phyloP scores from a whole-genome alignment of 2,888 invertebrate species.

The Drosophila siamana region DNA sequence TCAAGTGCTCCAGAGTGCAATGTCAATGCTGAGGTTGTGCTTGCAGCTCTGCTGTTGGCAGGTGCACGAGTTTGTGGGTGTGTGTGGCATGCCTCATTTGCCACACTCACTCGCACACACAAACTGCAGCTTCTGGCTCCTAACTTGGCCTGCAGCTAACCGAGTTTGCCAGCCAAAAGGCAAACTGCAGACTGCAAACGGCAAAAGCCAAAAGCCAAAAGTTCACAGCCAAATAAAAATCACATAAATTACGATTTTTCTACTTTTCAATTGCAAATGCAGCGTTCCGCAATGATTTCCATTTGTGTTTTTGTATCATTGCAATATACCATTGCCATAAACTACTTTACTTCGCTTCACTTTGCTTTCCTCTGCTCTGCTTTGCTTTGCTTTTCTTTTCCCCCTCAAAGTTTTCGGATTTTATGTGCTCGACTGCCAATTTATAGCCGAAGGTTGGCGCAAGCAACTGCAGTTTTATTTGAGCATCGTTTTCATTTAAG shows the following conservation, averaged over 20 bases:
- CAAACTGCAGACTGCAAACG: slow-evolving; percentile 38
- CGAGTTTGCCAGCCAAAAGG: slow-evolving; percentile 38
- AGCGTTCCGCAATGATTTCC: slow-evolving; percentile 51
- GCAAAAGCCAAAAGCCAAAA: slow-evolving; percentile 43
- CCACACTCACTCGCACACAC: slow-evolving; percentile 17
- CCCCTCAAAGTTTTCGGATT: slow-evolving; percentile 28
- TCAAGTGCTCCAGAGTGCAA: slow-evolving; percentile 45
- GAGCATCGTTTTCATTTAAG: slow-evolving; percentile 14
- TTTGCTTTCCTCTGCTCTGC: background rate
- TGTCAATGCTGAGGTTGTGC: slow-evolving; percentile 12
- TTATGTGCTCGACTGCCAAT: slow-evolving; percentile 40
- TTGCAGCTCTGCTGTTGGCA: slow-evolving; percentile 9
- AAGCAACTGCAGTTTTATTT: slow-evolving; percentile 15
- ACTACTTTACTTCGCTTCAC: slow-evolving; percentile 12
- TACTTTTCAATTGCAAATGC: slow-evolving; percentile 40
- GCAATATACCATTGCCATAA: slow-evolving; percentile 11
- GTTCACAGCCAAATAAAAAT: slow-evolving; percentile 60
- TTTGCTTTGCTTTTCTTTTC: background rate
- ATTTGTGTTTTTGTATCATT: slow-evolving; percentile 47
- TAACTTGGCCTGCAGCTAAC: slow-evolving; percentile 36
- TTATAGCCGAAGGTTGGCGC: slow-evolving; percentile 40
- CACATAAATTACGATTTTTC: slow-evolving; percentile 55
- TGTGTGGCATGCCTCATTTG: slow-evolving; percentile 67
- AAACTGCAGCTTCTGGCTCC: slow-evolving; percentile 31
- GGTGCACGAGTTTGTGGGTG: background rate